Evolutionary conservation across 2,797 vertebrate genomes (phyloP).

Genomic region (Picus viridis): DNA sequence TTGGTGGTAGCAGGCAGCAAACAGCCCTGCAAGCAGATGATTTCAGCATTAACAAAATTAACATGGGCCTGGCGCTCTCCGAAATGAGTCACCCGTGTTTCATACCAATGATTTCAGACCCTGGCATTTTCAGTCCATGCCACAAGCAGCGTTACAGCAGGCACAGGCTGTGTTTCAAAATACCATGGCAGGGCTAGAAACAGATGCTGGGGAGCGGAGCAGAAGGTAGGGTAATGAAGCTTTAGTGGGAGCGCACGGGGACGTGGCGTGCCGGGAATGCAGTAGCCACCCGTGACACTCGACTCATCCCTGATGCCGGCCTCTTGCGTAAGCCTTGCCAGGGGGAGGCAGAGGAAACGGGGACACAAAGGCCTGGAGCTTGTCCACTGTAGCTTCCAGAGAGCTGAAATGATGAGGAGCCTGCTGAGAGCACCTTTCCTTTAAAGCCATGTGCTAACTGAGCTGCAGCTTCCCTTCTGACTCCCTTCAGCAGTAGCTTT

Average conservation of each 20-base stretch:
- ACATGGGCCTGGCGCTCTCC: conserved; percentile 1
- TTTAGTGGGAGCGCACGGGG: not conserved
- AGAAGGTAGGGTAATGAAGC: conserved; percentile 38
- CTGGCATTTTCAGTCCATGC: conserved; percentile 48
- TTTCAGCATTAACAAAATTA: conserved; percentile 61
- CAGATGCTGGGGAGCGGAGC: conserved; percentile 50
- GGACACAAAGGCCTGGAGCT: not conserved
- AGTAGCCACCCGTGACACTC: not conserved
- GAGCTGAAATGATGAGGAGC: not conserved
- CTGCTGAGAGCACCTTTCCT: not conserved
- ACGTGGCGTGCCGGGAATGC: not conserved
- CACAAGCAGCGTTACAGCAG: conserved; percentile 4
- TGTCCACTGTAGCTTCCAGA: rapidly evolving
- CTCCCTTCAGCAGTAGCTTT: not conserved
- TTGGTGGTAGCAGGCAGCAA: not conserved
- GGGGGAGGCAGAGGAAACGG: not conserved
- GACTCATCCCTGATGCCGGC: rapidly evolving
- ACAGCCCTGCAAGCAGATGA: conserved; percentile 30
- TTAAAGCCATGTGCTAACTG: rapidly evolving
- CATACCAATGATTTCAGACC: conserved; percentile 54
- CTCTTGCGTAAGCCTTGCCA: not conserved
- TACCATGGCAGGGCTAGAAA: not conserved
- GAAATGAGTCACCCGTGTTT: conserved; percentile 59
- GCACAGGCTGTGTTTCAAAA: conserved; percentile 14
- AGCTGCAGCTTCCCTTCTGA: not conserved